Percentiles rank a stretch among this genome's conserved stretches.
Conservation (phyloP, 2,113 vertebrate species). For the Phyllostomus discolor region DNA sequence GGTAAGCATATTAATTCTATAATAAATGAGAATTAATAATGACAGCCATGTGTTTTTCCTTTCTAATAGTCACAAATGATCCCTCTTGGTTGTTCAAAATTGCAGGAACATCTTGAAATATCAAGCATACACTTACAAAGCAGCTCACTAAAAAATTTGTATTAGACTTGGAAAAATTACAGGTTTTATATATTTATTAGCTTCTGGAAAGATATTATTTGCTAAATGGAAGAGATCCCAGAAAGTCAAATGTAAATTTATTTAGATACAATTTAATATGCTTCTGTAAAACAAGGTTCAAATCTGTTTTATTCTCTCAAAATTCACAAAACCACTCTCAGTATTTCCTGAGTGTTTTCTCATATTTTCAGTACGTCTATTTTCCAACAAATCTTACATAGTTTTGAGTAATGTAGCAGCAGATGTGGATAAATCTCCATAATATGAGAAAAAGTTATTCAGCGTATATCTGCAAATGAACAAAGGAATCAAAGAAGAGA, state of each 20-base stretch:
- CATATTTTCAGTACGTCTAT: background rate
- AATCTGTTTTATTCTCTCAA: background rate
- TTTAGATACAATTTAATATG: background rate
- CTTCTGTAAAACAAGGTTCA: background rate
- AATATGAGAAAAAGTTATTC: background rate
- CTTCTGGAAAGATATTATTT: background rate
- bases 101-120: background rate
- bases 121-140: conserved; percentile 10
- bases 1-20: background rate
- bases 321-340: background rate
- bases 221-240: background rate
- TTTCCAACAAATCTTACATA: background rate
- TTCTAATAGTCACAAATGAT: background rate
- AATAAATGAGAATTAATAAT: background rate
- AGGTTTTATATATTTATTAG: background rate
- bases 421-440: background rate
- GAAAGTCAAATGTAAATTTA: background rate
- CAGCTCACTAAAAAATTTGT: background rate
- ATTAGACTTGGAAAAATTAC: background rate
- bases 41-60: background rate
- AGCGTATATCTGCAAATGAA: background rate
- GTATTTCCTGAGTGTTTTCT: background rate
- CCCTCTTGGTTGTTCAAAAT: background rate
- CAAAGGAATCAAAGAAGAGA: conserved; percentile 2
- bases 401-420: background rate